Base-by-base conservation (phyloP, 1,140 invertebrate species). In the Melipona quadrifasciata region DNA sequence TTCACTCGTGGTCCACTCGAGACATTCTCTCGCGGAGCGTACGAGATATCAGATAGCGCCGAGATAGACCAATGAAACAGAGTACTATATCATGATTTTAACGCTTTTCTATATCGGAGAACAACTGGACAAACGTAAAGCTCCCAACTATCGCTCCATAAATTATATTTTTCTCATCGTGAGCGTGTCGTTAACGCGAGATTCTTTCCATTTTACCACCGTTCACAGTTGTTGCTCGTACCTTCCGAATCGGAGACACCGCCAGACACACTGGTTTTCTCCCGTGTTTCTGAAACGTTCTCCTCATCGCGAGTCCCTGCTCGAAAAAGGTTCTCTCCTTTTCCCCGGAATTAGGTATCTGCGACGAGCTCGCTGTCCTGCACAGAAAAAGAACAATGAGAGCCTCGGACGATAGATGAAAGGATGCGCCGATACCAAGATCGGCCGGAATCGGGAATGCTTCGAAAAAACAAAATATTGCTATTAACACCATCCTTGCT, bases 311-410 rank as follows among this genome's bases (percentile, higher is more conserved):
- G 85, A 86, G 76, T 51, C 72, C 80, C 73, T 87, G 84, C 39
- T 47, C 39, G 39, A 6, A 10, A 88, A 82, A 75, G 86, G 80
- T 83, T 89, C 85, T 89, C 81, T 84, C 68, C 75, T 87, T 89
- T 90, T 89, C 87, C 82, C 77, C 87, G 73, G 89, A 89, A 90
- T 90, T 89, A 80, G 88, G 83, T 87, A 87, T 89, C 86, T 86
- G 76, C 86, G 85, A 74, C 87, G 88, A 90, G 86, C 88, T 90
- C 89, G 88, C 77, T 68, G 83, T 86, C 84, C 86, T 85, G 86
- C 89, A 74, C 75, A 89, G 88, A 90, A 88, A 90, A 88, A 90
- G 86, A 80, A 81, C 83, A 81, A 90, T 86, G 75, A 47, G 39
- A 47, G 89, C 88, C 84, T 17, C 86, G 81, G 88, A 88, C 89